A percentile compares a stretch with the other conserved stretches of the same genome.
Evolutionary conservation across 1,140 invertebrate species (phyloP).

Genomic region (Trichoplusia ni): DNA sequence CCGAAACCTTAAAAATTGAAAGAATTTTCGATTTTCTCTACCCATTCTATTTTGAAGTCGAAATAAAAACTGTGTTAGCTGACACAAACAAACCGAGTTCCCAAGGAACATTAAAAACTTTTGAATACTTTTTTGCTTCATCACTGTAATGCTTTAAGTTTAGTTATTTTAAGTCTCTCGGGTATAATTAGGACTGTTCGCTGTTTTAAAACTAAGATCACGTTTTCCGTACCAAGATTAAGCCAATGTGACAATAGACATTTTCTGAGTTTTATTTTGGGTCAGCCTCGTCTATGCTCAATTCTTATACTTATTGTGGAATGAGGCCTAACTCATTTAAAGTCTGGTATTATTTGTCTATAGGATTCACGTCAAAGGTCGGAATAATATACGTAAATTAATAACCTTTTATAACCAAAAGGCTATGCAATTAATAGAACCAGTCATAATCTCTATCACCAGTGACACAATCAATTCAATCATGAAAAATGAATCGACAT

Average conservation of each 20-base stretch:
- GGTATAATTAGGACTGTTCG: slow-evolving; percentile 35
- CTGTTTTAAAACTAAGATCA: slow-evolving; percentile 29
- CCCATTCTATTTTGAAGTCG: not conserved
- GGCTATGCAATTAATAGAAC: not conserved
- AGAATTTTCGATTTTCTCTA: too few relatives aligned
- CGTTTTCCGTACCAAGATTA: slow-evolving; percentile 5
- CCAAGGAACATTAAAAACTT: slow-evolving; percentile 44
- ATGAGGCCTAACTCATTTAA: too few relatives aligned
- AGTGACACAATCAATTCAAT: not conserved
- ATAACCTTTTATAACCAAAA: not conserved
- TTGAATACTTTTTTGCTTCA: slow-evolving; percentile 46
- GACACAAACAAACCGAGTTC: slow-evolving; percentile 39
- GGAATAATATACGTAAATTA: too few relatives aligned
- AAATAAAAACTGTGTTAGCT: slow-evolving; percentile 19
- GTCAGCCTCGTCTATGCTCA: too few relatives aligned
- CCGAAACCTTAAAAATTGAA: too few relatives aligned
- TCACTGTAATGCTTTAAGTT: slow-evolving; percentile 46
- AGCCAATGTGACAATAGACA: not conserved
- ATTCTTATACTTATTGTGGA: too few relatives aligned
- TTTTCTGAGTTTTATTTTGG: slow-evolving; percentile 3
- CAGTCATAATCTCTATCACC: not conserved
- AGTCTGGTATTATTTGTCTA: too few relatives aligned
- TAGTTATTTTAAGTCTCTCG: slow-evolving; percentile 35
- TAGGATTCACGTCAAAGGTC: too few relatives aligned
- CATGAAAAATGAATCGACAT: slow-evolving; percentile 23